These are phyloP conservation scores for Euplagia quadripunctaria DNA, from an alignment of 2,888 invertebrate species.

Conservation along the genomic window DNA sequence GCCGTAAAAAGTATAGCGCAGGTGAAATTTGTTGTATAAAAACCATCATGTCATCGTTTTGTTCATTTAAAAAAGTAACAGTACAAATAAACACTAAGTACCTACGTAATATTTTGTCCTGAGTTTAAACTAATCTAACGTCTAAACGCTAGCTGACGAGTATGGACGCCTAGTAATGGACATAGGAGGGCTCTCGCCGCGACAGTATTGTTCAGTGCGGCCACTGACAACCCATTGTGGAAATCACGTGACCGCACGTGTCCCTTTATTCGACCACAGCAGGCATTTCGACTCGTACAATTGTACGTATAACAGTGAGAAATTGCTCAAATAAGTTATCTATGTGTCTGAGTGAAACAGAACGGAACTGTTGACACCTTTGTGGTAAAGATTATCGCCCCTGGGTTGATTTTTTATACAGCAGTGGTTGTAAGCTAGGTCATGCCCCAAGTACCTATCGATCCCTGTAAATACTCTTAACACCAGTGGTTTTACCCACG, in stretches of 20 bases:
- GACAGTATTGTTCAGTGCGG: constrained; percentile 35
- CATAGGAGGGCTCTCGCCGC: constrained; percentile 32
- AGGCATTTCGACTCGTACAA: background rate
- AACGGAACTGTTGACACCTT: background rate
- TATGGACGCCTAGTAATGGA: constrained; percentile 39
- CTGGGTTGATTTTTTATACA: background rate
- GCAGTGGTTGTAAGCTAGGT: background rate
- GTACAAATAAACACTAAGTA: background rate
- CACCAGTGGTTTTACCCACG: background rate
- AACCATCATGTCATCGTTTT: too few relatives aligned
- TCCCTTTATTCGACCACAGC: constrained; percentile 25
- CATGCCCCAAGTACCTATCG: background rate
- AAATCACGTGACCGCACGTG: constrained; percentile 36
- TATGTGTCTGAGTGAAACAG: background rate
- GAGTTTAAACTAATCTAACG: background rate
- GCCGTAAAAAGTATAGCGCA: too few relatives aligned
- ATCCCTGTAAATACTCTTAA: too few relatives aligned
- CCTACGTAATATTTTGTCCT: background rate
- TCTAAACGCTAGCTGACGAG: background rate
- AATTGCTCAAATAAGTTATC: background rate
- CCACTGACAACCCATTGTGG: constrained; percentile 41
- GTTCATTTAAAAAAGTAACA: too few relatives aligned
- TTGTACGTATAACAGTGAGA: background rate
- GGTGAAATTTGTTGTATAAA: too few relatives aligned
- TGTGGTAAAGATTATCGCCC: background rate